Base-by-base conservation (phyloP, 2,113 vertebrate species). In the Aramus guarauna region DNA sequence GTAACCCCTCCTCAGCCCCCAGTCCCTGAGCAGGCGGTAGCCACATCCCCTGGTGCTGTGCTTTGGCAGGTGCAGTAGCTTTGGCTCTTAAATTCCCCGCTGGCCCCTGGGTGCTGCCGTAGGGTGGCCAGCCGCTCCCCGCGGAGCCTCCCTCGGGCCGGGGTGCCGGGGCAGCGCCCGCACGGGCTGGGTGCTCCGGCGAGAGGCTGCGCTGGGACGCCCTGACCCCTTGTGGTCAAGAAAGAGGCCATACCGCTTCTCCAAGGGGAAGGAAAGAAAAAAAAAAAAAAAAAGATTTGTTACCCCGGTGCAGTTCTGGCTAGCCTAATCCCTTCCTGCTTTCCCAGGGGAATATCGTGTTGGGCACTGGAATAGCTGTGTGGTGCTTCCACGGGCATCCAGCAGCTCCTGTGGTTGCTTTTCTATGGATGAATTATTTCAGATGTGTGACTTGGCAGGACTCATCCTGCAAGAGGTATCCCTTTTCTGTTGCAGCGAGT, bases 141-240 rank as follows among this genome's bases (percentile, higher is more conserved):
- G 27, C 9, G 3, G 55, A 36, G 22, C 23, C 9, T 14, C 43
- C 27, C 15, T 15, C 10, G 8, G 12, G 27, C 6, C n/a, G 23
- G 52, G 43, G 21, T 12, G n/a, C 59, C n/a, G 29, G 24, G 36
- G 11, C 58, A 37, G 17, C 4, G 30, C 12, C 23, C n/a, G 41
- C 43, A 11, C 16, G 24, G 3, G 26, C 21, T 6, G 21, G 4
- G 21, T 5, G 23, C 62, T 27, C 6, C 13, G 12, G 14, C 2
- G 2, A 29, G 10, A 26, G 26, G 34, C 88, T 92, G 82, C 6
- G 47, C 91, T 95, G 88, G 74, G 30, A 30, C 17, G 83, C 67
- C 9, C 94, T 72, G 93, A 87, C 95, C 93, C 72, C 94, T 96
- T 48, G 80, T 78, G 94, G 94, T 4, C 76, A 8, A 1, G 55